Evolutionary conservation across 30 jellyfish, hydroid and myxozoan species (phyloP).

Genomic region (Sanderia malayensis): DNA sequence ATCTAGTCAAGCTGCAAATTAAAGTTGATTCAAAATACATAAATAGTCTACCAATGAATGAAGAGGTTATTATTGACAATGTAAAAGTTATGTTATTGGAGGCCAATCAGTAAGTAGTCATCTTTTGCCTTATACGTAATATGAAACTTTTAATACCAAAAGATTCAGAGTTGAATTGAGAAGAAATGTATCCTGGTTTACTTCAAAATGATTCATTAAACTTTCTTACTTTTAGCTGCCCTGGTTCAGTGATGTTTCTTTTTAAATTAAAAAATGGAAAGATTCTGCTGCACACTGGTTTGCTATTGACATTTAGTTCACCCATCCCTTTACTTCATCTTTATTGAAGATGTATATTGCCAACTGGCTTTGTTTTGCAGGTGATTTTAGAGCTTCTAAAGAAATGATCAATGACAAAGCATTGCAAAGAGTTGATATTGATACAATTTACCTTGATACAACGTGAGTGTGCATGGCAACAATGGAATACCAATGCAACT

Average conservation of each 20-base stretch:
- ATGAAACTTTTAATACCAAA: no score
- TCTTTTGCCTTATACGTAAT: background rate
- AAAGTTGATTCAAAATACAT: conserved; percentile 48
- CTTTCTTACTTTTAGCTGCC: conserved; percentile 92
- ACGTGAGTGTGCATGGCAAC: no score
- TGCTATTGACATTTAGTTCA: no score
- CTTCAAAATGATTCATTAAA: background rate
- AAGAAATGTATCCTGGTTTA: background rate
- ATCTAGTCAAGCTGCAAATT: conserved; percentile 46
- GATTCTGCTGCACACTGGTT: conserved; percentile 60
- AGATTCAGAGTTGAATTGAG: no score
- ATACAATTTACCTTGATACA: conserved; percentile 75
- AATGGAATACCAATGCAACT: no score
- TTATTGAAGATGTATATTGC: no score
- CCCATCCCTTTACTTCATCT: no score
- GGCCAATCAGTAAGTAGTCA: conserved; percentile 85
- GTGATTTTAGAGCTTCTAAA: conserved; percentile 81
- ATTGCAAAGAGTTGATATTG: conserved; percentile 22
- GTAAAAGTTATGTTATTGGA: conserved; percentile 68
- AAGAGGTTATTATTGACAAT: conserved; percentile 37
- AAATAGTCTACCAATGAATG: conserved; percentile 59
- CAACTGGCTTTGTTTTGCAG: conserved; percentile 29
- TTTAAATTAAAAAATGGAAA: conserved; percentile 55
- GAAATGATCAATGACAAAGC: conserved; percentile 26
- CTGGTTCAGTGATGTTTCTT: conserved; percentile 94